A percentile compares a stretch with the other conserved stretches of the same genome.
phyloP scores from a whole-genome alignment of 2,113 vertebrate genomes.

The Dipodomys stephensi region DNA sequence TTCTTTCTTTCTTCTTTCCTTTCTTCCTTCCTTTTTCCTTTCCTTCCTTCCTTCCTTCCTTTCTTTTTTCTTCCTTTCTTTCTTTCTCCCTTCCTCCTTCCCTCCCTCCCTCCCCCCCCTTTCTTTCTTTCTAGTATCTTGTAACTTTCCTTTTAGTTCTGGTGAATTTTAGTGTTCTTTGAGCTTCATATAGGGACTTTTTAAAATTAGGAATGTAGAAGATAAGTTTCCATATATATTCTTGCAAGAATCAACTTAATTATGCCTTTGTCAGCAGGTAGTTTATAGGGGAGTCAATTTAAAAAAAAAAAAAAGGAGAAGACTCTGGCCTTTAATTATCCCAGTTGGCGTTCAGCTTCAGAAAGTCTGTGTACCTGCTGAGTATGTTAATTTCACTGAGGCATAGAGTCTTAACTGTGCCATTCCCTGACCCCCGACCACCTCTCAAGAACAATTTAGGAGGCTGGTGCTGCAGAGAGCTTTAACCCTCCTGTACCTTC shows the following conservation, averaged over 20 bases:
- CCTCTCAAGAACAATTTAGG: conserved; percentile 12
- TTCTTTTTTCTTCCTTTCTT: too few species aligned
- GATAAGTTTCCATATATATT: conserved; percentile 41
- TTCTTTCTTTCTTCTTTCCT: too few species aligned
- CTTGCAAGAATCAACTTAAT: conserved; percentile 72
- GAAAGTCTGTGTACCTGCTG: conserved; percentile 56
- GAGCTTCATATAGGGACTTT: conserved; percentile 40
- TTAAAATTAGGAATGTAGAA: conserved; percentile 34
- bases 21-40: too few species aligned
- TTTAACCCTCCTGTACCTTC: not conserved
- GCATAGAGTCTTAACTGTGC: conserved; percentile 7
- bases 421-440: not conserved
- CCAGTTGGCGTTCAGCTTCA: conserved; percentile 64
- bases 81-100: too few species aligned
- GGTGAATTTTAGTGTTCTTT: conserved; percentile 4
- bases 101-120: too few species aligned
- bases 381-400: conserved; percentile 67
- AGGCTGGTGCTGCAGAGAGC: not conserved
- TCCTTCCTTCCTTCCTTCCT: too few species aligned
- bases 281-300: conserved; percentile 74
- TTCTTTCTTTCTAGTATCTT: not conserved
- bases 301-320: conserved; percentile 12
- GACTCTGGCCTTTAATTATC: conserved; percentile 85
- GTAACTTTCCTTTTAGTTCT: conserved; percentile 56
- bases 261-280: conserved; percentile 82